These are phyloP conservation scores for Parapsyche elsis DNA, from an alignment of 1,140 invertebrate species.

Conservation along the genomic window DNA sequence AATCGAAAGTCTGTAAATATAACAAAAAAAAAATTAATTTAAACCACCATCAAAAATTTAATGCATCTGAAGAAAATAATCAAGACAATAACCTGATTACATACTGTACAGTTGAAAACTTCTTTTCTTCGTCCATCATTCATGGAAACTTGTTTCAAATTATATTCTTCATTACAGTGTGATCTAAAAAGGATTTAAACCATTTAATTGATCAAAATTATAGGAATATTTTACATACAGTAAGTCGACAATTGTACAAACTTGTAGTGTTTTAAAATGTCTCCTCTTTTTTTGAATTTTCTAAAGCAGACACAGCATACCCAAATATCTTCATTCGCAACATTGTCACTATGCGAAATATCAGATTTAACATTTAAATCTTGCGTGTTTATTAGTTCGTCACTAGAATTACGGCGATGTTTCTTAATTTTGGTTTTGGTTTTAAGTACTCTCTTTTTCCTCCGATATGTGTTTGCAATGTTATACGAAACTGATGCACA, in stretches of 20 bases:
- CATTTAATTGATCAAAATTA: not conserved
- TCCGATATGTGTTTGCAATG: not conserved
- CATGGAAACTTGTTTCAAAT: not conserved
- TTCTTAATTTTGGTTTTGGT: conserved; percentile 5
- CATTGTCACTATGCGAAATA: not conserved
- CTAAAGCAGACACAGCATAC: conserved; percentile 64
- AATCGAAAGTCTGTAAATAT: conserved; percentile 35
- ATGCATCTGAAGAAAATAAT: too few species aligned
- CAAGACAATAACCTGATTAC: conserved; percentile 3
- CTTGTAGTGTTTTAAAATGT: conserved; percentile 64
- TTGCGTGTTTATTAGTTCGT: not conserved
- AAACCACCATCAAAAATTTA: too few species aligned
- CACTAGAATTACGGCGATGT: not conserved
- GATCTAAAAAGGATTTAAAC: not conserved
- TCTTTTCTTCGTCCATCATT: not conserved
- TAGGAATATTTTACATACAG: not conserved
- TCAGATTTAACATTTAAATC: not conserved
- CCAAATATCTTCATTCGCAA: conserved; percentile 43
- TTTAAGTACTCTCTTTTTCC: not conserved
- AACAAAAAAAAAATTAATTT: too few species aligned
- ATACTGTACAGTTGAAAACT: not conserved
- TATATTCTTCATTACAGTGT: not conserved
- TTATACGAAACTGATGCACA: not conserved
- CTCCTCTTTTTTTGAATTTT: conserved; percentile 57
- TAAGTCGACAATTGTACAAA: conserved; percentile 53